These are phyloP conservation scores for Gymnodraco acuticeps DNA, from an alignment of 2,797 vertebrate species.

Conservation along the genomic window DNA sequence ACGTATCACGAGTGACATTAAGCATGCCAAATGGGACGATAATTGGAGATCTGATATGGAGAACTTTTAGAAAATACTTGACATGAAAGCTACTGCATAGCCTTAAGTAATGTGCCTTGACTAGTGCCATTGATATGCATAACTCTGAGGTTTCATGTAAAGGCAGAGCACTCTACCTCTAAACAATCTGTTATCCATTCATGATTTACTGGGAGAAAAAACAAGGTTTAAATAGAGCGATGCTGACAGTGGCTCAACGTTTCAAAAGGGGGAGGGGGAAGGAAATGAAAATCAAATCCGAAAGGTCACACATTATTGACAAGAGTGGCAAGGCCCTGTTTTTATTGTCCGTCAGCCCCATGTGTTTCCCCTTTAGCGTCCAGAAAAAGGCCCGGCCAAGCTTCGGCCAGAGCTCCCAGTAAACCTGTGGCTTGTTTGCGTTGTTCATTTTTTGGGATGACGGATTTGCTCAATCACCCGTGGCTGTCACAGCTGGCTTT, in stretches of 20 bases:
- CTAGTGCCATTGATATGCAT: conserved; percentile 7
- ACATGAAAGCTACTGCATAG: not conserved
- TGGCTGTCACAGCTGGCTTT: conserved; percentile 78
- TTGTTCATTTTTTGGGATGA: conserved; percentile 75
- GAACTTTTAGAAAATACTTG: not conserved
- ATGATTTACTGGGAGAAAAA: conserved; percentile 42
- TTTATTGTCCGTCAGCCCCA: conserved; percentile 72
- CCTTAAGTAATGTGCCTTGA: not conserved
- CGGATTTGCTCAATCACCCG: conserved; percentile 78
- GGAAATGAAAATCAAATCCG: conserved; percentile 78
- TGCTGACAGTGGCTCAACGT: conserved; percentile 51
- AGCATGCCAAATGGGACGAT: not conserved
- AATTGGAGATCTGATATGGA: conserved; percentile 3
- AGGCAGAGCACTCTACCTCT: conserved; percentile 4
- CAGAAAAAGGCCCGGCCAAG: conserved; percentile 63
- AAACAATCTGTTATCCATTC: conserved; percentile 35
- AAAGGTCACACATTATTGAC: conserved; percentile 75
- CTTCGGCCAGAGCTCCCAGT: conserved; percentile 38
- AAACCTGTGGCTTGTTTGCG: conserved; percentile 71
- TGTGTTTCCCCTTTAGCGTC: conserved; percentile 79
- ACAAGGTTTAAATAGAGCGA: conserved; percentile 27
- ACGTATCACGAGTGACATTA: not conserved
- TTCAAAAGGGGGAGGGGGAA: conserved; percentile 27
- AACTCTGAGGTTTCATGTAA: conserved; percentile 7
- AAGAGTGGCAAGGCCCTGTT: conserved; percentile 61